Conservation (phyloP, 1,140 invertebrate genomes). For the Helicorthomorpha holstii region DNA sequence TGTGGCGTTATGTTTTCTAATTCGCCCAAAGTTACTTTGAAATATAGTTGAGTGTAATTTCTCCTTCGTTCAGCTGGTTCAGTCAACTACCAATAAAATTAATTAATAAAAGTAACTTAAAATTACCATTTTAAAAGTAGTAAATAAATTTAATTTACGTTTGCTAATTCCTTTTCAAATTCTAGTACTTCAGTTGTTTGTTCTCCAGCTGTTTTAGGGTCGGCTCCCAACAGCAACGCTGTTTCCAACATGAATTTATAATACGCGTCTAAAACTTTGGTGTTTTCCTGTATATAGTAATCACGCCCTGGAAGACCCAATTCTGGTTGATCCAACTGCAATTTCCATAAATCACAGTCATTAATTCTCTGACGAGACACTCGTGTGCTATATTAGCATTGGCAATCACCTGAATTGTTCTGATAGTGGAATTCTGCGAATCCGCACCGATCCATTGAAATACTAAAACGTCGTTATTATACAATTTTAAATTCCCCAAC, state of each 20-base stretch:
- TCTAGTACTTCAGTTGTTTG: conserved; percentile 54
- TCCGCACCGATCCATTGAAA: conserved; percentile 73
- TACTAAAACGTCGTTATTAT: conserved; percentile 67
- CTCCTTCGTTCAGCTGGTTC: conserved; percentile 57
- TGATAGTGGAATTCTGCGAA: conserved; percentile 68
- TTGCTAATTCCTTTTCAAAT: conserved; percentile 63
- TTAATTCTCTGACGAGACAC: neutral
- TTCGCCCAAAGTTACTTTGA: conserved; percentile 52
- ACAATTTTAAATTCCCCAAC: conserved; percentile 53
- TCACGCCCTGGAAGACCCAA: conserved; percentile 68
- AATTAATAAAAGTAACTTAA: neutral
- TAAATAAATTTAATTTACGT: conserved; percentile 29
- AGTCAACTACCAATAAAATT: conserved; percentile 28
- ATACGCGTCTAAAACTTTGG: conserved; percentile 45
- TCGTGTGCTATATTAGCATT: neutral
- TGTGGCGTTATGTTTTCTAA: conserved; percentile 43
- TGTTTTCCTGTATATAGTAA: conserved; percentile 55
- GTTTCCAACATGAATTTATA: conserved; percentile 54
- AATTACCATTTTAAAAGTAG: neutral
- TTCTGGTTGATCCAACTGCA: conserved; percentile 65
- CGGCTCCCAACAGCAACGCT: conserved; percentile 45
- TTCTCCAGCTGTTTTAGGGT: conserved; percentile 32
- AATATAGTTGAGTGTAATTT: conserved; percentile 62
- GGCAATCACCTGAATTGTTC: conserved; percentile 52
- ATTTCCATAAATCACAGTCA: neutral